Base-by-base conservation (phyloP, 2,797 vertebrate species). In the Lepilemur septentrionalis region DNA sequence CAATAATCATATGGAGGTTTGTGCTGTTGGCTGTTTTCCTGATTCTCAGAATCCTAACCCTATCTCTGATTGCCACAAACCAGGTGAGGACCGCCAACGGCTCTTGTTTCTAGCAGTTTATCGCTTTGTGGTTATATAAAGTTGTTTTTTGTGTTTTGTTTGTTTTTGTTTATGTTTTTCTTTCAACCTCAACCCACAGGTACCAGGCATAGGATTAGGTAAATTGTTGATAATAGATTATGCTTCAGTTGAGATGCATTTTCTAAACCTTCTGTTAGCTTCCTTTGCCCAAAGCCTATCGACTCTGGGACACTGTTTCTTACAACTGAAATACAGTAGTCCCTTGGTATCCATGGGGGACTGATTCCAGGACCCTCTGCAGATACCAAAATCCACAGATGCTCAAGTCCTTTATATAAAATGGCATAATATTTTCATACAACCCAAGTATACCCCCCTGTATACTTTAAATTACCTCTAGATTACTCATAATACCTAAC, bases 181-280 rank as follows among this genome's bases (percentile, higher is more conserved):
- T 93, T 25, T 97, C 69, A 85, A 43, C 8, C 18, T 76, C 55
- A 92, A 50, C 20, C 28, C 14, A 52, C 25, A 93, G 4, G 41
- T 30, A 79, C 15, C 41, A 69, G 75, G 46, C 1, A 7, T 12
- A 48, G 52, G 4, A 63, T 79, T 83, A 61, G 30, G 20, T 25
- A 94, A 91, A 55, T 75, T 59, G 11, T 41, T 79, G 18, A 48
- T 87, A 97, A 61, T 59, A 81, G 32, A 80, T 82, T 86, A 38
- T 48, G 25, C 15, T 30, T 90, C 20, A 80, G 17, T 48, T 73
- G 35, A 46, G 69, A 79, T 7, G 12, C 4, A 92, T 88, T 89
- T 89, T 2, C 8, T 92, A 67, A 73, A 1, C 10, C 17, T 91
- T 88, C 35, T 35, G 0, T 72, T 76, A 32, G 4, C 10, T 50